A percentile compares a stretch with the other conserved stretches of the same genome.
phyloP scores from a whole-genome alignment of 2,888 invertebrate species.

The Drosophila subsilvestris region DNA sequence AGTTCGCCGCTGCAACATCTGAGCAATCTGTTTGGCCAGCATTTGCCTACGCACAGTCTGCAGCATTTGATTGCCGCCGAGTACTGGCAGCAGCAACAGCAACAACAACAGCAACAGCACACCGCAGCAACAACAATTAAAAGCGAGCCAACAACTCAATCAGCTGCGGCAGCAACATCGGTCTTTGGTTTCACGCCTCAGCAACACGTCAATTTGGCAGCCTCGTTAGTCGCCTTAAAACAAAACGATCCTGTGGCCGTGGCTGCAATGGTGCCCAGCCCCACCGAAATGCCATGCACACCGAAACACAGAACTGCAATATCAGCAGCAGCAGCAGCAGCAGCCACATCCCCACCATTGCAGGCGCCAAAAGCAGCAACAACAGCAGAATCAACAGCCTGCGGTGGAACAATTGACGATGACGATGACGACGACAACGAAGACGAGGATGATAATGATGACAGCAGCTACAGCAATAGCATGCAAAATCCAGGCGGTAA shows the following conservation, averaged over 20 bases:
- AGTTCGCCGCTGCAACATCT: conserved; percentile 82
- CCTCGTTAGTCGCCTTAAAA: conserved; percentile 79
- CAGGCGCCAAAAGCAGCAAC: conserved; percentile 67
- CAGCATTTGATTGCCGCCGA: conserved; percentile 78
- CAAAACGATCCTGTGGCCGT: conserved; percentile 76
- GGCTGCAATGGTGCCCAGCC: conserved; percentile 42
- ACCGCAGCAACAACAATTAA: conserved; percentile 59
- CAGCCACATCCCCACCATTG: conserved; percentile 41
- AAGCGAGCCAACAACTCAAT: conserved; percentile 75
- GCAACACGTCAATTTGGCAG: conserved; percentile 72
- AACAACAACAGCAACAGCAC: conserved; percentile 26
- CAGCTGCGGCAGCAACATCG: conserved; percentile 49
- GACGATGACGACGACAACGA: conserved; percentile 47
- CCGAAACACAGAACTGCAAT: conserved; percentile 29
- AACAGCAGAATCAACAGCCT: conserved; percentile 36
- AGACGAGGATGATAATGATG: conserved; percentile 37
- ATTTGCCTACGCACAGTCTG: conserved; percentile 71
- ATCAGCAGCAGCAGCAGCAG: conserved; percentile 26
- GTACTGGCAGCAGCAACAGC: conserved; percentile 69
- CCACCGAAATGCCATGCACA: conserved; percentile 52
- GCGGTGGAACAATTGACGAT: conserved; percentile 44
- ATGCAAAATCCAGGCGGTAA: conserved; percentile 77
- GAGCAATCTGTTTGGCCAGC: conserved; percentile 82
- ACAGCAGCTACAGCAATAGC: conserved; percentile 43
- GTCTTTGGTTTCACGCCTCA: conserved; percentile 68